Percentiles rank a stretch among this genome's conserved stretches.
Conservation (phyloP, 2,113 vertebrate species). For the Seriola dumerili region DNA sequence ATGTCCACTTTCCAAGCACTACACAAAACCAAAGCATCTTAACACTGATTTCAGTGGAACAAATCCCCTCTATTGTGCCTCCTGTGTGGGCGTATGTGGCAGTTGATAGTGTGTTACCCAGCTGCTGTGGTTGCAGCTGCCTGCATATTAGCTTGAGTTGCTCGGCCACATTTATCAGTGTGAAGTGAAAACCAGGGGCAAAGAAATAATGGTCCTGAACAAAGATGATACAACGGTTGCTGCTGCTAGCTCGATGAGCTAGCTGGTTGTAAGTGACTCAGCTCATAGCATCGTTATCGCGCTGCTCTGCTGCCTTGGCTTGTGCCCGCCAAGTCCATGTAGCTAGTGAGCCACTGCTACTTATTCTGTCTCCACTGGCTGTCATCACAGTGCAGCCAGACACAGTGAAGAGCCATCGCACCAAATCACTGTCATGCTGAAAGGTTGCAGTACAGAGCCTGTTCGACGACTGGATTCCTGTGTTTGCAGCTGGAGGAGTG, state of each 20-base stretch:
- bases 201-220: conserved; percentile 74
- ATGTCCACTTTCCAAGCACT: conserved; percentile 39
- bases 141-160: conserved; percentile 63
- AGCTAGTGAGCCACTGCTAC: conserved; percentile 63
- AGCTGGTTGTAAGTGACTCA: conserved; percentile 36
- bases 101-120: conserved; percentile 63
- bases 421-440: conserved; percentile 65
- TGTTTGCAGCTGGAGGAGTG: conserved; percentile 20
- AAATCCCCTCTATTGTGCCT: conserved; percentile 64
- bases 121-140: conserved; percentile 69
- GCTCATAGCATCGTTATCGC: conserved; percentile 54
- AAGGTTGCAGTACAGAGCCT: conserved; percentile 41
- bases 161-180: conserved; percentile 67
- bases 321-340: conserved; percentile 50
- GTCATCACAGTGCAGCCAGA: conserved; percentile 62
- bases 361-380: conserved; percentile 69
- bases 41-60: conserved; percentile 64
- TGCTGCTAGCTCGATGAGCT: conserved; percentile 44
- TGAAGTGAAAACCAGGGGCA: conserved; percentile 36
- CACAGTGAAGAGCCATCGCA: conserved; percentile 62
- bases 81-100: conserved; percentile 60
- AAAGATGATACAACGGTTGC: conserved; percentile 59
- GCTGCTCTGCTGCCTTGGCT: conserved; percentile 50
- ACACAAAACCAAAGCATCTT: conserved; percentile 48
- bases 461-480: conserved; percentile 33